Percentiles rank a stretch among this genome's conserved stretches.
phyloP scores from a whole-genome alignment of 2,797 vertebrate species.

The Sebastes oblongus region DNA sequence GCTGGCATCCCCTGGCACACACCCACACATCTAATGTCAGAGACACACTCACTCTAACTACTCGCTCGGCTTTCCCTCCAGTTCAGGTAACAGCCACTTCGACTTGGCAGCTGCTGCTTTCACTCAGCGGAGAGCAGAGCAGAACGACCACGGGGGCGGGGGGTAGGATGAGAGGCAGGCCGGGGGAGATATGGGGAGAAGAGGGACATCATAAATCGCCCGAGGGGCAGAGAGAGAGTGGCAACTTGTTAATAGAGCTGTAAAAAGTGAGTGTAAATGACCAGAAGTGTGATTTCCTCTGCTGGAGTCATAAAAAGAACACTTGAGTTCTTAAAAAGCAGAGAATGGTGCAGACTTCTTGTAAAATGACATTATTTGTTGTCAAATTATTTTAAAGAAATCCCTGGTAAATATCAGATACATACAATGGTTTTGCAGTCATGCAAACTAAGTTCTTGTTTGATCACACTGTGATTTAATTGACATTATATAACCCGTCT shows the following conservation, averaged over 20 bases:
- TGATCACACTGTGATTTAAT: neutral
- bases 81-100: conserved; percentile 70
- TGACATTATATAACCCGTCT: neutral
- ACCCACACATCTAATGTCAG: neutral
- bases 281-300: neutral
- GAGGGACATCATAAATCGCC: neutral
- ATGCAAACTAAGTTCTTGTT: no score
- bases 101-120: conserved; percentile 70
- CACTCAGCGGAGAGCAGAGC: conserved; percentile 53
- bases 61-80: conserved; percentile 4
- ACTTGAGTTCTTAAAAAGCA: neutral
- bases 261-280: neutral
- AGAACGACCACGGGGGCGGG: neutral
- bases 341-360: neutral
- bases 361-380: neutral
- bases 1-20: conserved; percentile 41
- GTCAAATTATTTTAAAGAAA: neutral
- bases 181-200: neutral
- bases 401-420: no score
- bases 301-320: neutral
- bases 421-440: neutral
- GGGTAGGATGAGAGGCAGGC: neutral
- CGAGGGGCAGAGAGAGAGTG: neutral
- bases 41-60: neutral
- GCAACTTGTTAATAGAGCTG: neutral